These are phyloP conservation scores for Mohoua ochrocephala DNA, from an alignment of 2,113 vertebrate species.

Conservation along the genomic window DNA sequence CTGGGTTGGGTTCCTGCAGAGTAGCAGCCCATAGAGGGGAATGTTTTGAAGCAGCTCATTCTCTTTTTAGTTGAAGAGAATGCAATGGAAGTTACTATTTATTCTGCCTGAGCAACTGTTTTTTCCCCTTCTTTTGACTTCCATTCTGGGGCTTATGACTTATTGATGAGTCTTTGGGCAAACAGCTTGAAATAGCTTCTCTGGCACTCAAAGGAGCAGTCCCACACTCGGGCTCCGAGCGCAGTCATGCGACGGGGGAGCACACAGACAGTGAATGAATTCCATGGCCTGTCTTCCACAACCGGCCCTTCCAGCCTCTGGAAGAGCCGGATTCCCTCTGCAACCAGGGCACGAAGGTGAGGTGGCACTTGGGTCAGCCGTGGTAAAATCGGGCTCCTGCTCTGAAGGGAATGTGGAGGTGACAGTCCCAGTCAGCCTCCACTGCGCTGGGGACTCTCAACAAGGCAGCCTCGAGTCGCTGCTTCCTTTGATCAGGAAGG, in stretches of 20 bases:
- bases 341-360: neutral
- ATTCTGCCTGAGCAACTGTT: conserved; percentile 50
- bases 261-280: neutral
- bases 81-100: conserved; percentile 47
- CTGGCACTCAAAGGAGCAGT: conserved; percentile 47
- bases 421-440: neutral
- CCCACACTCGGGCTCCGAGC: neutral
- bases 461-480: neutral
- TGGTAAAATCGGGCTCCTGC: neutral
- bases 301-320: neutral
- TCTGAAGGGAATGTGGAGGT: neutral
- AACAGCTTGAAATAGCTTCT: conserved; percentile 56
- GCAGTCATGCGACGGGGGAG: neutral
- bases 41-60: conserved; percentile 1
- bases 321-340: neutral
- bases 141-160: conserved; percentile 54
- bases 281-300: neutral
- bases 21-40: neutral
- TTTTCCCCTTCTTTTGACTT: conserved; percentile 42
- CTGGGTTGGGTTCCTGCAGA: neutral
- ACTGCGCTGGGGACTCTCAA: neutral
- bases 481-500: conserved; percentile 20
- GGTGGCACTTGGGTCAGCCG: neutral
- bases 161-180: conserved; percentile 64
- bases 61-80: conserved; percentile 6